These are phyloP conservation scores for Lingula anatina DNA, from an alignment of 2,888 invertebrate genomes.

Conservation along the genomic window DNA sequence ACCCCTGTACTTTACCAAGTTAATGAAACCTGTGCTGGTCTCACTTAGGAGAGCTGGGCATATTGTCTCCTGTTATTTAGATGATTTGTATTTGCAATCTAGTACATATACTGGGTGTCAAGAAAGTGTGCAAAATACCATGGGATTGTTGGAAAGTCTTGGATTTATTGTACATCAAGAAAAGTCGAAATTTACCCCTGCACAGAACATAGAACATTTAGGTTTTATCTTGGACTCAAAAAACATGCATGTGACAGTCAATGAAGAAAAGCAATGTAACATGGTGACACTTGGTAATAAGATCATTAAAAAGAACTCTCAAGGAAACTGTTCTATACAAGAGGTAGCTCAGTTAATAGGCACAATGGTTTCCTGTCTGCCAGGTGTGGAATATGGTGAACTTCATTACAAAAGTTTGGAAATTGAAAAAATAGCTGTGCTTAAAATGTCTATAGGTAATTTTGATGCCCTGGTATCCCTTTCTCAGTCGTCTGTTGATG, in stretches of 20 bases:
- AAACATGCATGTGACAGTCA: neutral
- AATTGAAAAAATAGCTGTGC: conserved; percentile 9
- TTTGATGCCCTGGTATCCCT: conserved; percentile 3
- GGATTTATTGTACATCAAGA: neutral
- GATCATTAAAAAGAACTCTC: neutral
- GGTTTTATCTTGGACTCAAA: neutral
- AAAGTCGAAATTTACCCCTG: neutral
- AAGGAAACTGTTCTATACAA: conserved; percentile 1
- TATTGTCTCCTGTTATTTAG: too few relatives aligned
- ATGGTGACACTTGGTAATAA: neutral
- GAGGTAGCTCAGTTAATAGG: conserved; percentile 11
- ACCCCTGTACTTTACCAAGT: neutral
- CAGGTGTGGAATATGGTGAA: conserved; percentile 11
- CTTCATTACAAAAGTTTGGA: conserved; percentile 10
- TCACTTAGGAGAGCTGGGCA: too few relatives aligned
- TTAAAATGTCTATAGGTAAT: conserved; percentile 7
- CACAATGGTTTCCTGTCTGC: conserved; percentile 9
- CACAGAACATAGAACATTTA: neutral
- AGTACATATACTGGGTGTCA: neutral
- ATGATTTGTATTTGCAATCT: too few relatives aligned
- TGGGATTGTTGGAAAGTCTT: neutral
- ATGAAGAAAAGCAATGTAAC: neutral
- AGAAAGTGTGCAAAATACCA: neutral
- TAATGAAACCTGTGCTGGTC: neutral
- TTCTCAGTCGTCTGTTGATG: conserved; percentile 3